These are phyloP conservation scores for Musca domestica DNA, from an alignment of 1,140 invertebrate genomes.

Conservation along the genomic window DNA sequence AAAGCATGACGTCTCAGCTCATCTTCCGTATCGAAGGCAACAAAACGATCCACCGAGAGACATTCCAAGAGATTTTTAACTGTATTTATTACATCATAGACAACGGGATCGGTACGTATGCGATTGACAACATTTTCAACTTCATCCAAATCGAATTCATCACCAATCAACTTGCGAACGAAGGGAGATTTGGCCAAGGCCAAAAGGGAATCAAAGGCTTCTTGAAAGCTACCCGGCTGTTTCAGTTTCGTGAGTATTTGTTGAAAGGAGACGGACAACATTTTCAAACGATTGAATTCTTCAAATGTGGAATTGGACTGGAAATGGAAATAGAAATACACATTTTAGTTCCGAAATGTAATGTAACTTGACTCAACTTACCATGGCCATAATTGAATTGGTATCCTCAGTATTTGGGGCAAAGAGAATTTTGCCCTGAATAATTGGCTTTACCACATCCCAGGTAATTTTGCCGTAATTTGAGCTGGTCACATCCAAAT, in stretches of 20 bases:
- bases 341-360: no score
- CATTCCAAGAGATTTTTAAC: conserved; percentile 60
- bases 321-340: conserved; percentile 22
- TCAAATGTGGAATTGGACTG: conserved; percentile 62
- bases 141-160: conserved; percentile 41
- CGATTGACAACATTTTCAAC: conserved; percentile 37
- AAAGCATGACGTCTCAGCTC: conserved; percentile 58
- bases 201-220: conserved; percentile 42
- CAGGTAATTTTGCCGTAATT: conserved; percentile 66
- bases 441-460: conserved; percentile 65
- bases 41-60: conserved; percentile 61
- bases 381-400: conserved; percentile 57
- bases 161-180: conserved; percentile 43
- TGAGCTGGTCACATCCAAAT: conserved; percentile 60
- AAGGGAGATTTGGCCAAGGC: conserved; percentile 48
- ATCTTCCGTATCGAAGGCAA: conserved; percentile 55
- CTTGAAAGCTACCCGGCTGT: conserved; percentile 39
- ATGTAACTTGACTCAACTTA: conserved; percentile 38
- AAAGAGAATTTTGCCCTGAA: conserved; percentile 65
- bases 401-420: conserved; percentile 57
- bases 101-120: conserved; percentile 40
- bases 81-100: conserved; percentile 43
- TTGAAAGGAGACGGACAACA: conserved; percentile 32
- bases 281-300: conserved; percentile 57
- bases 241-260: conserved; percentile 39